Conservation (phyloP, 2,113 vertebrate species). For the Eudorcas thomsonii region DNA sequence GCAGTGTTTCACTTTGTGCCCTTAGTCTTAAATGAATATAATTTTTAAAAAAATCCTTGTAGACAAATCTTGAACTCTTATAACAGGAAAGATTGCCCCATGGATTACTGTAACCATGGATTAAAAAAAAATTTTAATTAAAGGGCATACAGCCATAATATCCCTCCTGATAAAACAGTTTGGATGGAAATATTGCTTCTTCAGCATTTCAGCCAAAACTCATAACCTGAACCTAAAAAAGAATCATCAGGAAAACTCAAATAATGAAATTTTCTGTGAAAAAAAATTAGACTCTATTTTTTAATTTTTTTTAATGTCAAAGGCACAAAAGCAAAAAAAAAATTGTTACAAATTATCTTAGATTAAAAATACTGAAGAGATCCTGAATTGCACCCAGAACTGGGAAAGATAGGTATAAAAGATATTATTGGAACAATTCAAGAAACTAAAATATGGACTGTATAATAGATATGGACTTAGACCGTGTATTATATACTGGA, state of each 20-base stretch:
- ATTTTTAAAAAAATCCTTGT: fast-evolving
- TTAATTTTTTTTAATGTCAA: not conserved
- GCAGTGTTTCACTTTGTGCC: not conserved
- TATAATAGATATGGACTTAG: not conserved
- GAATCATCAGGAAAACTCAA: not conserved
- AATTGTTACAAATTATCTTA: not conserved
- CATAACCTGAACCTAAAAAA: not conserved
- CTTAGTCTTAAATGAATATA: not conserved
- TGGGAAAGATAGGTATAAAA: not conserved
- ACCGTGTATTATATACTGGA: not conserved
- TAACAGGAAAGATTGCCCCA: not conserved
- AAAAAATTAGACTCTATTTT: not conserved
- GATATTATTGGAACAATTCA: not conserved
- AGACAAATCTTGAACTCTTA: not conserved
- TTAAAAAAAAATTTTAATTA: not conserved
- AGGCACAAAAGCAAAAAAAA: not conserved
- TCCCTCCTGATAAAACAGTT: not conserved
- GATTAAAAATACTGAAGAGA: not conserved
- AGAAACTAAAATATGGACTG: not conserved
- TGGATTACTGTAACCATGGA: not conserved
- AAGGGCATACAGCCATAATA: not conserved
- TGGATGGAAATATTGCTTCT: not conserved
- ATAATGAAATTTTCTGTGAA: not conserved
- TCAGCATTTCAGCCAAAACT: not conserved
- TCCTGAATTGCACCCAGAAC: not conserved